Conservation (phyloP, 2,797 vertebrate genomes). For the Emys orbicularis region DNA sequence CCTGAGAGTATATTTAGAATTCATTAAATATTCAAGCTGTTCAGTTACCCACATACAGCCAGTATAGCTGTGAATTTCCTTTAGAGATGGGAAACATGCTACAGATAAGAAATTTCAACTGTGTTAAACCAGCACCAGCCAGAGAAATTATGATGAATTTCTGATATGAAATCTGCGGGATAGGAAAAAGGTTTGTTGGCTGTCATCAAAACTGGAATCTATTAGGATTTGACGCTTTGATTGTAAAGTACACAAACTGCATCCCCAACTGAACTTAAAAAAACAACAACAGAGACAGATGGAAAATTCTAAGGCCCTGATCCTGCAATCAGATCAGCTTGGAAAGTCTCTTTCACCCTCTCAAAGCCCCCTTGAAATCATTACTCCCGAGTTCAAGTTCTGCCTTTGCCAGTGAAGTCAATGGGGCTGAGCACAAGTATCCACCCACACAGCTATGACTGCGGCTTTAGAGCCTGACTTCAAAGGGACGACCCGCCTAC, state of each 20-base stretch:
- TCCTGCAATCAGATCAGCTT: not conserved
- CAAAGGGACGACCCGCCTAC: not conserved
- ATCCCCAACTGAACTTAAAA: constrained; percentile 28
- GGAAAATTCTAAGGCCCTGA: not conserved
- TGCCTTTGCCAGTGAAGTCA: not conserved
- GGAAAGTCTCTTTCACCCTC: not conserved
- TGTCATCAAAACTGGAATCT: constrained; percentile 72
- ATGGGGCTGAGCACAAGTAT: not conserved
- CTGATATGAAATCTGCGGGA: constrained; percentile 36
- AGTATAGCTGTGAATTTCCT: constrained; percentile 43
- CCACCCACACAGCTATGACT: not conserved
- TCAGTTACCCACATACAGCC: constrained; percentile 49
- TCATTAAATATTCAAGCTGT: constrained; percentile 75
- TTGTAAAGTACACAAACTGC: constrained; percentile 45
- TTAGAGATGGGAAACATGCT: constrained; percentile 65
- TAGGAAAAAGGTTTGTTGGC: constrained; percentile 70
- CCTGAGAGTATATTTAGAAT: constrained; percentile 71
- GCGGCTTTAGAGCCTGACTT: not conserved
- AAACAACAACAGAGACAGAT: not conserved
- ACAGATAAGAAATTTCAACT: constrained; percentile 64
- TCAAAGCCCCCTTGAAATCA: not conserved
- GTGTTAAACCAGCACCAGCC: constrained; percentile 55
- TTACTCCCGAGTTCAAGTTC: not conserved
- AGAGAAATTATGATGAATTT: constrained; percentile 78
- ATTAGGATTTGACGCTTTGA: constrained; percentile 64